Base-by-base conservation (phyloP, 1,140 invertebrate species). In the Drosophila dunni region DNA sequence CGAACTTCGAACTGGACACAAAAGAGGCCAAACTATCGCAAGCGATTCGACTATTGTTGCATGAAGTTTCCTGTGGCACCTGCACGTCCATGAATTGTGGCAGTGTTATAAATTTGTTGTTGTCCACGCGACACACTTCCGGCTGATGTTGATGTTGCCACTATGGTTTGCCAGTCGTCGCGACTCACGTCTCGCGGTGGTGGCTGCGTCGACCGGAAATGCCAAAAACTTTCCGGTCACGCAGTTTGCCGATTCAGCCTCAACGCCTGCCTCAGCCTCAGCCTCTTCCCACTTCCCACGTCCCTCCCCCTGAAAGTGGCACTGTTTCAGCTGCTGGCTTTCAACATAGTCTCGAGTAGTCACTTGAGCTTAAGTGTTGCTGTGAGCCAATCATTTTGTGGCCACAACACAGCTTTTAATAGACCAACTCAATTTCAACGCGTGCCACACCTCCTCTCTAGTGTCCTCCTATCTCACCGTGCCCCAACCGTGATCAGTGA, bases 171-270 rank as follows among this genome's bases (percentile, higher is more conserved):
- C 53, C 56, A 61, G 67, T 63, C 53, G 71, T 44, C 17, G 45
- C 69, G 56, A 60, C 53, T 38, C 38, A 42, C 38, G 24, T 33
- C 61, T 51, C 45, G 36, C 40, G 20, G 20, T 44, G 69, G 75
- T 50, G 83, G 79, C 82, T 82, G 79, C 72, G 72, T 70, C 77
- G 72, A 75, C 84, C 80, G 84, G 77, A 88, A 88, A 73, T 62
- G 73, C 69, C 80, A 89, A 80, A 88, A 80, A 88, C 78, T 89
- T 88, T 88, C 84, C 84, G 84, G 84, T 88, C 84, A 89, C 84
- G 84, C 84, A 89, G 80, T 71, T 73, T 70, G 60, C 40, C 60
- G 71, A 68, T 63, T 70, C 24, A 34, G 48, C 65, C 75, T 48
- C 20, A 40, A 11, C 15, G 44, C 10, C 65, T 36, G 57, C 7